Conservation (phyloP, 2,797 vertebrate species). For the Helostoma temminkii region DNA sequence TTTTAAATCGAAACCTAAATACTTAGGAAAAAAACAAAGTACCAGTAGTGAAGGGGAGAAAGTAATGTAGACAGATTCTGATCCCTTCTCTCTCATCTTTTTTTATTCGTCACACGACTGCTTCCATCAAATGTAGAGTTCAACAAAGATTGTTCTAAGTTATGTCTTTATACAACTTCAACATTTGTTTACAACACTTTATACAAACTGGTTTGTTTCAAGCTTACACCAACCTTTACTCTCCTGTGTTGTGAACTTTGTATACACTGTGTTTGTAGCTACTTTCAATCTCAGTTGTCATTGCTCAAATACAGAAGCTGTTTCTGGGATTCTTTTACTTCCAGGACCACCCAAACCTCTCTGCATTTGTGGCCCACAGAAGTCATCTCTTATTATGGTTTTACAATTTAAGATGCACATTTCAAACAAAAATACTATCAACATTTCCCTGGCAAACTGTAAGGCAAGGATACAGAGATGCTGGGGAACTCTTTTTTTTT, state of each 20-base stretch:
- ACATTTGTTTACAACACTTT: constrained; percentile 19
- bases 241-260: constrained; percentile 4
- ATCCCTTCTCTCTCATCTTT: neutral
- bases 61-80: neutral
- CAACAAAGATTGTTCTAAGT: too few relatives aligned
- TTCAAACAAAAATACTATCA: constrained; percentile 4
- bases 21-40: neutral
- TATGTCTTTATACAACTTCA: neutral
- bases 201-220: constrained; percentile 10
- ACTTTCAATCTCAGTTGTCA: constrained; percentile 50
- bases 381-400: constrained; percentile 38
- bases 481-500: constrained; percentile 40
- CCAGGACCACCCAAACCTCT: constrained; percentile 58
- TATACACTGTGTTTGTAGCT: constrained; percentile 59
- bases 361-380: constrained; percentile 33
- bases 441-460: constrained; percentile 25
- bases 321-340: constrained; percentile 56
- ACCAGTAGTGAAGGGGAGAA: too few relatives aligned
- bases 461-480: constrained; percentile 37
- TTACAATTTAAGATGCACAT: constrained; percentile 15
- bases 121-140: too few relatives aligned
- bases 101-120: too few relatives aligned
- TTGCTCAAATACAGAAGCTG: constrained; percentile 50
- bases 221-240: constrained; percentile 5
- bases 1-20: neutral